These are phyloP conservation scores for Elaphurus davidianus DNA, from an alignment of 2,113 vertebrate species.

Conservation along the genomic window DNA sequence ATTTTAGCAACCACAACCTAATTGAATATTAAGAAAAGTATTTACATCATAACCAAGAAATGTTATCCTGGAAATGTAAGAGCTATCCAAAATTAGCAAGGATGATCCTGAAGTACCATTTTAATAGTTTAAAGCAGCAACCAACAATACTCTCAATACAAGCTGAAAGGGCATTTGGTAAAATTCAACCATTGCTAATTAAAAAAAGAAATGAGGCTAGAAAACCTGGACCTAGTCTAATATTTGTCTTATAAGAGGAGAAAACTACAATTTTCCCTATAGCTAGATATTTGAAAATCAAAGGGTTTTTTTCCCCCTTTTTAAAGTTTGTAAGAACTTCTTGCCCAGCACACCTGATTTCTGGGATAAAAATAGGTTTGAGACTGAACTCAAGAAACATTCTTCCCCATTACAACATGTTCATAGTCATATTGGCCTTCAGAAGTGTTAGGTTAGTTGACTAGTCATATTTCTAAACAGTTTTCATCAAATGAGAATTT, in stretches of 20 bases:
- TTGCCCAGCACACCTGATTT: not conserved
- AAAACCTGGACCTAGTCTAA: not conserved
- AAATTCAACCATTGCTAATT: not conserved
- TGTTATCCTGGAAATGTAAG: not conserved
- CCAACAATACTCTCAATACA: not conserved
- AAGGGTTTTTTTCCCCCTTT: not conserved
- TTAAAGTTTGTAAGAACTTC: not conserved
- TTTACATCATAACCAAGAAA: not conserved
- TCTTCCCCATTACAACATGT: not conserved
- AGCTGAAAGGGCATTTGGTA: not conserved
- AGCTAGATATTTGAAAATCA: not conserved
- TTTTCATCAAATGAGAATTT: constrained; percentile 30
- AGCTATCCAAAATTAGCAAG: not conserved
- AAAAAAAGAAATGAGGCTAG: not conserved
- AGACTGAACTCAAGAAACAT: not conserved
- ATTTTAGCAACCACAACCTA: not conserved
- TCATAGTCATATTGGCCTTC: not conserved
- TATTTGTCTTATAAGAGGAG: not conserved
- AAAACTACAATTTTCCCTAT: not conserved
- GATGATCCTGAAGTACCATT: not conserved
- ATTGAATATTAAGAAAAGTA: not conserved
- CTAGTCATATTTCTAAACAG: not conserved
- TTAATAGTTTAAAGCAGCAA: not conserved
- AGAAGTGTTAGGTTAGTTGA: constrained; percentile 13
- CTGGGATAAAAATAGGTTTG: not conserved